These are phyloP conservation scores for Tetrao urogallus DNA, from an alignment of 2,113 vertebrate species.

Conservation along the genomic window DNA sequence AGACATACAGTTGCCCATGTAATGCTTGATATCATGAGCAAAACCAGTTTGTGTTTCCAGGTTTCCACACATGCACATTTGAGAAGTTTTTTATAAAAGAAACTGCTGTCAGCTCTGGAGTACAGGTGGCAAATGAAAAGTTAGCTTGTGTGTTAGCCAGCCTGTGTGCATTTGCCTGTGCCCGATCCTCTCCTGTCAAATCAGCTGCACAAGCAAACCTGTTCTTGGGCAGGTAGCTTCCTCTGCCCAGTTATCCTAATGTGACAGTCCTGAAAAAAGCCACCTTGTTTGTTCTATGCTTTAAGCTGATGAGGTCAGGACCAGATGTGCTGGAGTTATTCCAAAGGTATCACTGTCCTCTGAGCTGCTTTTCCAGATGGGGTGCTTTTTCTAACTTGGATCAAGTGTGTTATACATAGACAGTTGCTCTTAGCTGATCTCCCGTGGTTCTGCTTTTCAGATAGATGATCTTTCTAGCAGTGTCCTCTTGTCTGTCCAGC, in stretches of 20 bases:
- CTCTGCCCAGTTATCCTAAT: background rate
- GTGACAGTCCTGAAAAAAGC: background rate
- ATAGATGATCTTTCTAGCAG: background rate
- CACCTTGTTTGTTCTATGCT: background rate
- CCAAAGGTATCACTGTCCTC: background rate
- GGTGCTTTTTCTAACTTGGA: background rate
- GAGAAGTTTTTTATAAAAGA: background rate
- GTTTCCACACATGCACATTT: accelerated
- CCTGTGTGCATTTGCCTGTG: accelerated
- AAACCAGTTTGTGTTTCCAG: background rate
- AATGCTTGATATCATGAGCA: background rate
- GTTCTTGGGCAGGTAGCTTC: background rate
- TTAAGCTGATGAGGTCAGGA: background rate
- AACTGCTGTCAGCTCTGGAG: background rate
- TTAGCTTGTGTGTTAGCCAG: background rate
- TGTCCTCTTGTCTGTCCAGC: background rate
- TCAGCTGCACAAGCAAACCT: background rate
- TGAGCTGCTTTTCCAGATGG: background rate
- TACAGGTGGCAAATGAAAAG: accelerated
- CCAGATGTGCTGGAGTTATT: background rate
- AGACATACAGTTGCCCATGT: background rate
- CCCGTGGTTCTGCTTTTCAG: background rate
- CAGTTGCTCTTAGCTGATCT: background rate
- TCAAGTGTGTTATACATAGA: background rate
- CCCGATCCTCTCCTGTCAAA: accelerated